Conservation (phyloP, 2,797 vertebrate genomes). For the Periparus ater region DNA sequence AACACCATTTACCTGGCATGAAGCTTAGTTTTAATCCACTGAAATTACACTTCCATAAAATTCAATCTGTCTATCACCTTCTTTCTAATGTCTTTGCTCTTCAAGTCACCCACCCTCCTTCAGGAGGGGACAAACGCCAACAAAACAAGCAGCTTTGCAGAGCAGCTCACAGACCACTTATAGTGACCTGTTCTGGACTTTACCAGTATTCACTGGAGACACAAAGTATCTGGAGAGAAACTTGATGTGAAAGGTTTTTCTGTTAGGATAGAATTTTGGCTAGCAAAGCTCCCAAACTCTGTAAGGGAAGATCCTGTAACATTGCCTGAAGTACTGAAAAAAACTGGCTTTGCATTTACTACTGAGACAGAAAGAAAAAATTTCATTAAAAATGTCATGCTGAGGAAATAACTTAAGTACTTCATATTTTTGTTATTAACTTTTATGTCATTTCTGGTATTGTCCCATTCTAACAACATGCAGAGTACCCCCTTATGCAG, state of each 20-base stretch:
- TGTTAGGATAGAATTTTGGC: neutral
- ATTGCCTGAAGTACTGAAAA: neutral
- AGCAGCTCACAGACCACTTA: neutral
- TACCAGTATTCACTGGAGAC: neutral
- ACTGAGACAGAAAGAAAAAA: neutral
- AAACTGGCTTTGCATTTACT: neutral
- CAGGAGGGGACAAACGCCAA: fast-evolving
- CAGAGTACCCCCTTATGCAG: neutral
- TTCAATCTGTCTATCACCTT: neutral
- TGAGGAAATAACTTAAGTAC: neutral
- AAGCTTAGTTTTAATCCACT: neutral
- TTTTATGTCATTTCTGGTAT: neutral
- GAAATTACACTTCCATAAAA: neutral
- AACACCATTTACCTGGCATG: neutral
- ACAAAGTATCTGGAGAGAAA: neutral
- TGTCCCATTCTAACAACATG: neutral
- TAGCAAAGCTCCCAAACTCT: neutral
- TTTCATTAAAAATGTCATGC: neutral
- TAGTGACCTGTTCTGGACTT: neutral
- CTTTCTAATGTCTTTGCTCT: neutral
- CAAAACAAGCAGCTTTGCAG: neutral
- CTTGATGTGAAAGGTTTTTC: neutral
- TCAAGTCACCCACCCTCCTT: neutral
- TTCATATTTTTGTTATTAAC: neutral
- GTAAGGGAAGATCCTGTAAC: neutral